Percentiles rank a stretch among this genome's conserved stretches.
Evolutionary conservation across 2,797 vertebrate species (phyloP).

Genomic region (Gobio occitaniae): DNA sequence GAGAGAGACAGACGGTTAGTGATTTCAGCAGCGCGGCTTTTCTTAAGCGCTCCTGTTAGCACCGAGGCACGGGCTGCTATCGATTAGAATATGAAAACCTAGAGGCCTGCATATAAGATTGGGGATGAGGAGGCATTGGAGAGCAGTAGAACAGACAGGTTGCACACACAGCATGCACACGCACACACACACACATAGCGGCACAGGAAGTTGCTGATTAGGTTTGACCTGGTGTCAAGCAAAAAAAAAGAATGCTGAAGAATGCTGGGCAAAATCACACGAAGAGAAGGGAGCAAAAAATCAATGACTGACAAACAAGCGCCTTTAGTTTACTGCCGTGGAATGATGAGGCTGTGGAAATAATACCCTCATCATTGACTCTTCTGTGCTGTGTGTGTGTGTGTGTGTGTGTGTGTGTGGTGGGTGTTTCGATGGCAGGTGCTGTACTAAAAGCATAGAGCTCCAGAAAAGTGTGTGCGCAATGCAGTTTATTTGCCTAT

Average conservation of each 20-base stretch:
- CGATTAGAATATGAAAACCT: conserved; percentile 54
- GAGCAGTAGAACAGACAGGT: conserved; percentile 33
- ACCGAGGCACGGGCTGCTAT: conserved; percentile 35
- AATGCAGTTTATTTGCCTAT: conserved; percentile 1
- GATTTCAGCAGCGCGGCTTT: conserved; percentile 32
- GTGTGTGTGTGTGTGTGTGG: not conserved
- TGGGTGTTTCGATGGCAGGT: not conserved
- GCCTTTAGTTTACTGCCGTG: conserved; percentile 39
- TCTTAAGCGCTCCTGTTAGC: conserved; percentile 47
- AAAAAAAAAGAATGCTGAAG: conserved; percentile 11
- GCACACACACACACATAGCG: not conserved
- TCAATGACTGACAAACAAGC: conserved; percentile 48
- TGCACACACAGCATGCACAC: conserved; percentile 35
- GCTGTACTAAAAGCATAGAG: not conserved
- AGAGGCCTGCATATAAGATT: conserved; percentile 42
- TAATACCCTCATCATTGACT: conserved; percentile 45
- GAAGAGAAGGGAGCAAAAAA: conserved; percentile 27
- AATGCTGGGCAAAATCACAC: conserved; percentile 30
- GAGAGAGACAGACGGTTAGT: conserved; percentile 29
- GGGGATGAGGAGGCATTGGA: conserved; percentile 27
- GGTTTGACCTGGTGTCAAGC: conserved; percentile 55
- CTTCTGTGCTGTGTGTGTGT: not conserved
- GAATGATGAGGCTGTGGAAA: conserved; percentile 44
- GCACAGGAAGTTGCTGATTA: conserved; percentile 54
- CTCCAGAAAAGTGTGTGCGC: not conserved